A percentile compares a stretch with the other conserved stretches of the same genome.
phyloP scores from a whole-genome alignment of 92 coral and sea anemone species.

The Phenganax marumi region DNA sequence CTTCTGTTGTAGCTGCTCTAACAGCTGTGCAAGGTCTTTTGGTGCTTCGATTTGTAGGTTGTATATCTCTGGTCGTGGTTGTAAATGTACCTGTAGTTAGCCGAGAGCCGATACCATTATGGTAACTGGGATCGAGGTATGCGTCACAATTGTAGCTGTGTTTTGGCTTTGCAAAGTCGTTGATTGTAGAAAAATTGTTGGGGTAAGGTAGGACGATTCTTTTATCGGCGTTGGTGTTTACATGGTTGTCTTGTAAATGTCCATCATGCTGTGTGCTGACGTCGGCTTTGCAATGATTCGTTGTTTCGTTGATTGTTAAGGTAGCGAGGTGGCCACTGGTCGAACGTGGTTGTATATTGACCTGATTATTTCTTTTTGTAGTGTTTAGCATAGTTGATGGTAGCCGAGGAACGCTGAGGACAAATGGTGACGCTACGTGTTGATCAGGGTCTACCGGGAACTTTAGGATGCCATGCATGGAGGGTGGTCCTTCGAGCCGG shows the following conservation, averaged over 20 bases:
- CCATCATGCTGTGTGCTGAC: neutral
- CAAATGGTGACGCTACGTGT: neutral
- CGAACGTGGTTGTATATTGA: neutral
- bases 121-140: neutral
- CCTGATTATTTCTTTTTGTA: neutral
- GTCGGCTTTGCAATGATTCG: neutral
- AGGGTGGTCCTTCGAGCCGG: neutral
- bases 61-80: neutral
- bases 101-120: neutral
- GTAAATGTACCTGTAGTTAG: neutral
- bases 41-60: neutral
- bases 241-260: neutral
- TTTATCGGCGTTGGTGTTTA: neutral
- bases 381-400: neutral
- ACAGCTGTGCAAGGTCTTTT: neutral
- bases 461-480: conserved; percentile 30
- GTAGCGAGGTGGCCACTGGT: neutral
- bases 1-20: neutral
- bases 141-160: neutral
- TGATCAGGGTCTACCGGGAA: neutral
- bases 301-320: neutral
- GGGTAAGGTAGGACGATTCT: conserved; percentile 9
- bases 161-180: neutral
- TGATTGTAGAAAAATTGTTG: neutral
- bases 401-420: conserved; percentile 12